Evolutionary conservation across 2,113 vertebrate species (phyloP).

Genomic region (Daboia siamensis): DNA sequence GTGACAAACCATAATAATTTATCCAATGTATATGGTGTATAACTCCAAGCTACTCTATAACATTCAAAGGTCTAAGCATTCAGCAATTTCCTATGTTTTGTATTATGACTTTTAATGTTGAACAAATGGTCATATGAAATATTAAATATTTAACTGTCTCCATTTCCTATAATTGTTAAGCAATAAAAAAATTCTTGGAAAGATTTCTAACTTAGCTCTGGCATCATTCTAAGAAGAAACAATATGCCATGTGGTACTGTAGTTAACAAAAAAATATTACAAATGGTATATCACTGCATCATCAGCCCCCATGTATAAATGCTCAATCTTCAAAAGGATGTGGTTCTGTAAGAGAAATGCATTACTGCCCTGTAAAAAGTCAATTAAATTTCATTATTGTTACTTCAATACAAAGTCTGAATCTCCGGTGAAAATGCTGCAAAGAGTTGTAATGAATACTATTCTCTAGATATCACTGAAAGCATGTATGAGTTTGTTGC

Average conservation of each 20-base stretch:
- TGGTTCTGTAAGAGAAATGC: slow-evolving; percentile 26
- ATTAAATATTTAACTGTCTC: slow-evolving; percentile 9
- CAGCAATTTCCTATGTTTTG: not conserved
- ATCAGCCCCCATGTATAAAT: slow-evolving; percentile 33
- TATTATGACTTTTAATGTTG: not conserved
- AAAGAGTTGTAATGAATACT: slow-evolving; percentile 22
- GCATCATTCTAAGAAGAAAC: not conserved
- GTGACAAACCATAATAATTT: not conserved
- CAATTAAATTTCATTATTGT: slow-evolving; percentile 39
- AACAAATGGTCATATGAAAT: not conserved
- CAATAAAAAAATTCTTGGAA: not conserved
- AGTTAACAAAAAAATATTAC: not conserved
- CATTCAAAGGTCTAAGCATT: not conserved
- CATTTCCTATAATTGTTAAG: not conserved
- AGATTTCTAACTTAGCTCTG: not conserved
- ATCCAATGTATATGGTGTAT: not conserved
- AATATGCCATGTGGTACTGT: not conserved
- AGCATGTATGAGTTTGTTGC: not conserved
- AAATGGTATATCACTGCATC: not conserved
- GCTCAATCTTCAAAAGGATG: slow-evolving; percentile 12
- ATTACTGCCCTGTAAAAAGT: slow-evolving; percentile 18
- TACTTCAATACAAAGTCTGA: slow-evolving; percentile 11
- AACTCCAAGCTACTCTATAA: not conserved
- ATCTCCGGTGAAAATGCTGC: slow-evolving; percentile 18
- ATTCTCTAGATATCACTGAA: not conserved